Evolutionary conservation across 1,140 invertebrate genomes (phyloP).

Genomic region (Lasioglossum albipes): DNA sequence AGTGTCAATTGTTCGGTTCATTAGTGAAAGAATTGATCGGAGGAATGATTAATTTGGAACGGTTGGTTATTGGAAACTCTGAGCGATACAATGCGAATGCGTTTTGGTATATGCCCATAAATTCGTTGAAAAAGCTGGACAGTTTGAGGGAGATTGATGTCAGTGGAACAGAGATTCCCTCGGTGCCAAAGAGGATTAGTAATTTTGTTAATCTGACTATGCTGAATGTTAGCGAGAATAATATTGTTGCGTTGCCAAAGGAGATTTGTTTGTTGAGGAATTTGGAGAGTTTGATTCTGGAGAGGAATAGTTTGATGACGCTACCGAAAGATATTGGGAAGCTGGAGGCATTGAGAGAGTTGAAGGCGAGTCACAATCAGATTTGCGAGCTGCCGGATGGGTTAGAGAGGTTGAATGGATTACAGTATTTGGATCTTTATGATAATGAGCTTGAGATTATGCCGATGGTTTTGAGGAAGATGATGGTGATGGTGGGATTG

Average conservation of each 20-base stretch:
- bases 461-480: constrained; percentile 30
- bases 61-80: constrained; percentile 58
- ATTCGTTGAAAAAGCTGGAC: constrained; percentile 36
- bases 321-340: constrained; percentile 63
- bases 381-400: constrained; percentile 60
- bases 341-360: constrained; percentile 51
- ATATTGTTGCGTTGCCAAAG: constrained; percentile 61
- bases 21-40: constrained; percentile 45
- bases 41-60: constrained; percentile 54
- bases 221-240: constrained; percentile 61
- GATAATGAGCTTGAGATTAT: constrained; percentile 59
- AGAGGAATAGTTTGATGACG: constrained; percentile 44
- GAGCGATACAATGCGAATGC: constrained; percentile 18
- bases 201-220: constrained; percentile 55
- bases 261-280: constrained; percentile 62
- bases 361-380: constrained; percentile 55
- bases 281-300: constrained; percentile 54
- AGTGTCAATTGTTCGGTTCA: constrained; percentile 52
- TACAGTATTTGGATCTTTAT: constrained; percentile 68
- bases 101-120: constrained; percentile 52
- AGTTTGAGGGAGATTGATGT: constrained; percentile 54
- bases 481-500: constrained; percentile 55
- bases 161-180: constrained; percentile 30
- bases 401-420: constrained; percentile 50
- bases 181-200: constrained; percentile 42